Base-by-base conservation (phyloP, 2,113 vertebrate species). In the Motacilla alba region DNA sequence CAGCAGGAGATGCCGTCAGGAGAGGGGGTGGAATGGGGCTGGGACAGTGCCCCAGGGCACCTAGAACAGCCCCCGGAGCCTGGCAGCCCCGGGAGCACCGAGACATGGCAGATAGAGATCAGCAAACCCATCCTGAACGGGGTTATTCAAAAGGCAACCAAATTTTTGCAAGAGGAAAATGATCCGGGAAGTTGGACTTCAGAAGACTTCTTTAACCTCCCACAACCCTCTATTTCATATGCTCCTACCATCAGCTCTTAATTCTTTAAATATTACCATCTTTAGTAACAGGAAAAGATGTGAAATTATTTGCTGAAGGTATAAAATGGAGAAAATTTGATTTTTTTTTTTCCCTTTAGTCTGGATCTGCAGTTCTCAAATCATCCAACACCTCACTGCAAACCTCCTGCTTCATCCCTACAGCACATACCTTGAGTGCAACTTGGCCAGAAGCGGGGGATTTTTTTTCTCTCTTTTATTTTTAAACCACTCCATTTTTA, bases 71-170 rank as follows among this genome's bases (percentile, higher is more conserved):
- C 27, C 20, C 13, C 0, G 37, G 49, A 28, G 50, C 27, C 12
- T 1, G 41, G 41, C 1, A 2, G 77, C 39, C 30, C 18, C 11
- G 0, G 41, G 49, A 86, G 73, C 43, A 23, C 49, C 1, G 0
- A 35, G 0, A 60, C 15, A 35, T 3, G 3, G 23, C n/a, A 55
- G 89, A 55, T 2, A 72, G 35, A 0, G 0, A 72, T 27, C 81
- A 64, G 62, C 30, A 93, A 94, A 84, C 13, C 4, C 69, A 46
- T 35, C 78, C 58, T 8, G 49, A 87, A 37, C 41, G 1, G 37
- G 41, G 37, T 16, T 46, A 28, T 43, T 82, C 5, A 0, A 78
- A 64, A 79, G 53, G 69, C 56, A 84, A 64, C 30, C 53, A 15
- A 1, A 39, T 62, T 60, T 69, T 33, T 75, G n/a, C 4, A 7